Base-by-base conservation (phyloP, 1,140 invertebrate species). In the Medauroidea extradentata region DNA sequence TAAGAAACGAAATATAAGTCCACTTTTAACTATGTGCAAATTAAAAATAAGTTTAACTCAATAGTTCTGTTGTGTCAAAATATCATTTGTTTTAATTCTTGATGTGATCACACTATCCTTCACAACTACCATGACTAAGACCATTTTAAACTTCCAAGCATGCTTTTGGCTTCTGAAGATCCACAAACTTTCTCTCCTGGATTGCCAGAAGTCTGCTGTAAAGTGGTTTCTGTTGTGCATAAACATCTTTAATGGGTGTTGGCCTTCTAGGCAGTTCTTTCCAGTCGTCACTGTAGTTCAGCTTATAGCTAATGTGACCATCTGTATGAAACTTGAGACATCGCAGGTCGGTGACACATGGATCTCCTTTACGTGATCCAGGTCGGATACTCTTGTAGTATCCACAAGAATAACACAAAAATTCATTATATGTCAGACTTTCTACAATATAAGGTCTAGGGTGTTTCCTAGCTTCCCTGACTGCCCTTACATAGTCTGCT, bases 401-500 rank as follows among this genome's bases (percentile, higher is more conserved):
- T 23, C 42, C 42, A 57, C 50, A 2, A 51, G 18, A 18, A 34
- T 34, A 55, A 34, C 34, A 24, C 11, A 48, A 48, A 51, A 57
- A 50, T 14, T 57, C 43, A n/a, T 23, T 34, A 11, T 34, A 34
- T 34, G 4, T 34, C 11, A 34, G 29, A 34, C 29, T 7, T 34
- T 34, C 29, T 34, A 34, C 29, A 34, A 34, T 34, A 34, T 34
- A 58, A 55, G 54, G 57, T 56, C 23, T 56, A 43, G 24, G 64
- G 53, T 34, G 61, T 29, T 42, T 69, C 64, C 54, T 63, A 55
- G 65, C 49, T 53, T 59, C 53, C 62, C 62, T 66, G 9, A 49
- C 62, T 50, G 69, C 50, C 0, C 61, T 60, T 18, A 62, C 19
- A 25, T 65, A 70, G 39, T 69, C 63, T 50, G 52, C 53, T 23